These are phyloP conservation scores for Nasonovia ribisnigri DNA, from an alignment of 2,888 invertebrate species.

Conservation along the genomic window DNA sequence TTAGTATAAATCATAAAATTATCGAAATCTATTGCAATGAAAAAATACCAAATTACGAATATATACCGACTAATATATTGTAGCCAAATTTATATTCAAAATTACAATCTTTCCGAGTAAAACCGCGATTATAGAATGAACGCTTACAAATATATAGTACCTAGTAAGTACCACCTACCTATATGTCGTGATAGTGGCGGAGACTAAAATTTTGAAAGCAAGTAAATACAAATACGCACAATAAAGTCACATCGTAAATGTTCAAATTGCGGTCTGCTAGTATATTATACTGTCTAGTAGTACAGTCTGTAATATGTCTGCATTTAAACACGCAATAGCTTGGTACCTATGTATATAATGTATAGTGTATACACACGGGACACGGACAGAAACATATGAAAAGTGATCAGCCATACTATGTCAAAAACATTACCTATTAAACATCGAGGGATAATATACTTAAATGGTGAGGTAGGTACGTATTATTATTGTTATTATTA, in stretches of 20 bases:
- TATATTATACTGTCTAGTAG: not conserved
- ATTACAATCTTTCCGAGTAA: not conserved
- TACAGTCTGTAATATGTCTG: not conserved
- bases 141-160: not conserved
- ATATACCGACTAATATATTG: not conserved
- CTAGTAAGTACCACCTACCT: not conserved
- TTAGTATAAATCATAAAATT: not conserved
- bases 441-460: not conserved
- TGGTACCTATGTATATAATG: not conserved
- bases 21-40: not conserved
- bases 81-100: not conserved
- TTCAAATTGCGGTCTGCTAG: not conserved
- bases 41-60: not conserved
- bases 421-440: not conserved
- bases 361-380: not conserved
- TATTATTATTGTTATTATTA: slow-evolving; percentile 24
- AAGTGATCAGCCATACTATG: not conserved
- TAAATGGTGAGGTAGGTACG: not conserved
- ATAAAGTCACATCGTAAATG: not conserved
- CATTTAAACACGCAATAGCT: not conserved
- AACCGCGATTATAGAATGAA: not conserved
- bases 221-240: not conserved
- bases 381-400: not conserved
- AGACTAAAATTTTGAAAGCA: not conserved
- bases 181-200: not conserved